Evolutionary conservation across 2,113 vertebrate genomes (phyloP).

Genomic region (Sigmodon hispidus): DNA sequence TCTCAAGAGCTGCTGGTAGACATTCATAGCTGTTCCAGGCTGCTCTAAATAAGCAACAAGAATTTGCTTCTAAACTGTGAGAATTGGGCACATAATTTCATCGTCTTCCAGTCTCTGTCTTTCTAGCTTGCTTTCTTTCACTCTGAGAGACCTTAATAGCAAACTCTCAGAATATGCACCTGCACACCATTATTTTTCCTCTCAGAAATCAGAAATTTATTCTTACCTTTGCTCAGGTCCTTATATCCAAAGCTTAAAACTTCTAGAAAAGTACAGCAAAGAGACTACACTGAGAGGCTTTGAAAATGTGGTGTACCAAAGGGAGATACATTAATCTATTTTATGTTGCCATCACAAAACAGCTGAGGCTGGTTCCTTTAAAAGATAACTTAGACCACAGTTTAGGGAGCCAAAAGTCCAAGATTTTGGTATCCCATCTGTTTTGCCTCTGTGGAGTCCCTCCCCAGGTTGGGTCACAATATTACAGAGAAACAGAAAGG

Average conservation of each 20-base stretch:
- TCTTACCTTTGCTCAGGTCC: background rate
- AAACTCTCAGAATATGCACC: background rate
- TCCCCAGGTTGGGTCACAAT: background rate
- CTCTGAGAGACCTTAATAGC: background rate
- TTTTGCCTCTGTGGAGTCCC: background rate
- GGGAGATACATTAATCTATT: background rate
- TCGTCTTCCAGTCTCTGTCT: background rate
- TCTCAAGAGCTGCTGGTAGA: background rate
- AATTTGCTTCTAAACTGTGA: conserved; percentile 11
- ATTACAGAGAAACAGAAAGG: background rate
- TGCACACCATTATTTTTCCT: background rate
- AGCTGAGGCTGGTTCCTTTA: background rate
- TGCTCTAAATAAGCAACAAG: background rate
- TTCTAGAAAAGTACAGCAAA: background rate
- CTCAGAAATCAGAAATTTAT: background rate
- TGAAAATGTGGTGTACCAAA: background rate
- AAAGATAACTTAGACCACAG: background rate
- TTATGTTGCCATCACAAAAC: background rate
- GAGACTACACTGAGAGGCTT: no score
- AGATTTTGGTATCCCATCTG: background rate
- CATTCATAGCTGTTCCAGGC: background rate
- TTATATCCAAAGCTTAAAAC: background rate
- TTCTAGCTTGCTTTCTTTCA: background rate
- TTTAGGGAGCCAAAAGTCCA: background rate
- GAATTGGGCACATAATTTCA: background rate